Conservation (phyloP, 2,888 invertebrate species). For the Rambutsinella grinnellia region DNA sequence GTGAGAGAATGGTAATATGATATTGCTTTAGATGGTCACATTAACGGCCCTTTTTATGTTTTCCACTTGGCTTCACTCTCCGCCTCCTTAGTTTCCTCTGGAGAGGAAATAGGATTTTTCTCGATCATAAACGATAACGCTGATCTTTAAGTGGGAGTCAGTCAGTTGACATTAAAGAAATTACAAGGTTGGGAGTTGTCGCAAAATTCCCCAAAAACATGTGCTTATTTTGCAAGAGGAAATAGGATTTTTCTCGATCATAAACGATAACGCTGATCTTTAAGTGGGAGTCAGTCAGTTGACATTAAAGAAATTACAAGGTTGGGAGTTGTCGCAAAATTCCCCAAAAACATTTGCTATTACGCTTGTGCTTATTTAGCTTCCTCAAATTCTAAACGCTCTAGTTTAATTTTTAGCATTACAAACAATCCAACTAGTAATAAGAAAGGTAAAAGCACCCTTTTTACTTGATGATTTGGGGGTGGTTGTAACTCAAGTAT, state of each 20-base stretch:
- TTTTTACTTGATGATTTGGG: slow-evolving; percentile 94
- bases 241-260: neutral
- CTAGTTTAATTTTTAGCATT: neutral
- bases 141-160: slow-evolving; percentile 32
- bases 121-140: slow-evolving; percentile 8
- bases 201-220: too few species aligned
- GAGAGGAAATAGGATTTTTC: neutral
- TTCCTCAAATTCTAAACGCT: neutral
- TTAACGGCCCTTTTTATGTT: slow-evolving; percentile 27
- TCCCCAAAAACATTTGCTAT: too few species aligned
- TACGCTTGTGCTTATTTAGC: too few species aligned
- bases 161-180: slow-evolving; percentile 2
- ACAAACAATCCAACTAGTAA: slow-evolving; percentile 74
- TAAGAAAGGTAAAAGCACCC: slow-evolving; percentile 88
- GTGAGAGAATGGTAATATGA: slow-evolving; percentile 37
- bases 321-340: too few species aligned
- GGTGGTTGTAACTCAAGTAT: slow-evolving; percentile 72
- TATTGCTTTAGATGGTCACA: slow-evolving; percentile 36
- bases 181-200: too few species aligned
- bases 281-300: too few species aligned
- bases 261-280: slow-evolving; percentile 28
- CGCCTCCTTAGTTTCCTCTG: neutral
- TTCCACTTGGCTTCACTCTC: slow-evolving; percentile 28
- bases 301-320: too few species aligned
- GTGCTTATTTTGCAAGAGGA: too few species aligned